Evolutionary conservation across 2,888 invertebrate species (phyloP), one percentile per base, ranked within the genome.

Genomic region (Mesorhabditis sp.): DNA sequence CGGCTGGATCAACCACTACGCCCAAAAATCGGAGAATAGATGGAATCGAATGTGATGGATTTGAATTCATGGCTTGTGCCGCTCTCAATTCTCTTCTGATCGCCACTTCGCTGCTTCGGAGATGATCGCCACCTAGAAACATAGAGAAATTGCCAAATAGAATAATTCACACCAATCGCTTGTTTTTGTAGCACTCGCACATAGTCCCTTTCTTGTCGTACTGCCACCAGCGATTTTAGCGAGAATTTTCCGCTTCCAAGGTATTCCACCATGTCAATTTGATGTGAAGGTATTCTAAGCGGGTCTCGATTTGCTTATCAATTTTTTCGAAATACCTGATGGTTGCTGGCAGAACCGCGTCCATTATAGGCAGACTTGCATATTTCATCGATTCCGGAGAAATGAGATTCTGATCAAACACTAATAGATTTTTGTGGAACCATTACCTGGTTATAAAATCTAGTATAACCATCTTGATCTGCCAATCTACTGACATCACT

Each of bases 221-320:
- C 58, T n/a, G 58, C 58, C 10, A 50, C 58, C n/a, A 50, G 58
- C n/a, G 58, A 13, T n/a, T 50, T 10, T n/a, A 50, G 7, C n/a
- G 58, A 13, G 58, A 50, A 50, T 13, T n/a, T 10, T 10, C 58
- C 58, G n/a, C 58, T 13, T n/a, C n/a, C 58, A 10, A 50, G n/a
- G 58, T 50, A 50, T 50, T 50, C 58, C 58, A 50, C 58, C 58
- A 50, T 13, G n/a, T 50, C 58, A n/a, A 50, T n/a, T 50, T 50
- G 58, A 50, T 50, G 58, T 13, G n/a, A 10, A n/a, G 58, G 58
- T 13, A 50, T 50, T 50, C 58, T 50, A n/a, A 50, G n/a, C n/a
- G 58, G n/a, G n/a, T 50, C 7, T 50, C 7, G 58, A n/a, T 50
- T 50, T 13, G 58, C 7, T 50, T 50, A 13, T 13, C 58, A 50